Conservation (phyloP, 1,140 invertebrate species). For the Drosophila repleta region DNA sequence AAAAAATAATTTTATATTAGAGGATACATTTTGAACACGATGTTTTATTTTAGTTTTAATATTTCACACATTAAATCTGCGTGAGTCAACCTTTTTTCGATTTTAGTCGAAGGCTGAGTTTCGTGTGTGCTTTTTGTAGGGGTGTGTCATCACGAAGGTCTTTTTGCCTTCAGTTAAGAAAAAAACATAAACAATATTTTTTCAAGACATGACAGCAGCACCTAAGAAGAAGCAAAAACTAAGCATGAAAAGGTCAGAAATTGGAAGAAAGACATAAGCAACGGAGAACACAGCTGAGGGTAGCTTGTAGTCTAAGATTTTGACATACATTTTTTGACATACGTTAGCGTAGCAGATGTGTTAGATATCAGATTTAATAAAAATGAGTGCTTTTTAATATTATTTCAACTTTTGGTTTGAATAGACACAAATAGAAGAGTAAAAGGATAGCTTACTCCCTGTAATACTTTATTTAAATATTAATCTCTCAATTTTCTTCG, state of each 20-base stretch:
- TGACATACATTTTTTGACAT: neutral
- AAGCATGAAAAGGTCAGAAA: slow-evolving; percentile 29
- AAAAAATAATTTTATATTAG: slow-evolving; percentile 28
- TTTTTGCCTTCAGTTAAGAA: neutral
- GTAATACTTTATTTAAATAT: no score
- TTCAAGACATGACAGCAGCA: slow-evolving; percentile 15
- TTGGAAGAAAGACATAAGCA: slow-evolving; percentile 8
- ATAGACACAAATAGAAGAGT: no score
- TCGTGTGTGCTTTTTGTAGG: slow-evolving; percentile 24
- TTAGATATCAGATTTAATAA: no score
- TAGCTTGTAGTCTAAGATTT: neutral
- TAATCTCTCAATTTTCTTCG: no score
- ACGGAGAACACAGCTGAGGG: slow-evolving; percentile 10
- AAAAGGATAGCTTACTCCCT: no score
- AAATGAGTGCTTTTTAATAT: no score
- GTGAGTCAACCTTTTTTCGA: slow-evolving; percentile 36
- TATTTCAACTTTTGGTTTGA: no score
- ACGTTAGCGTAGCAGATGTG: slow-evolving; percentile 10
- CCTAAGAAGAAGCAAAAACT: neutral
- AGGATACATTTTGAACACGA: slow-evolving; percentile 23
- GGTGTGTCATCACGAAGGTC: slow-evolving; percentile 42
- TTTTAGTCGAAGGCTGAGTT: slow-evolving; percentile 61
- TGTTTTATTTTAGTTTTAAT: slow-evolving; percentile 36
- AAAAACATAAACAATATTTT: slow-evolving; percentile 7
- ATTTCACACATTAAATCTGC: slow-evolving; percentile 42